Evolutionary conservation across 2,797 vertebrate species (phyloP).

Genomic region (Eremophila alpestris): DNA sequence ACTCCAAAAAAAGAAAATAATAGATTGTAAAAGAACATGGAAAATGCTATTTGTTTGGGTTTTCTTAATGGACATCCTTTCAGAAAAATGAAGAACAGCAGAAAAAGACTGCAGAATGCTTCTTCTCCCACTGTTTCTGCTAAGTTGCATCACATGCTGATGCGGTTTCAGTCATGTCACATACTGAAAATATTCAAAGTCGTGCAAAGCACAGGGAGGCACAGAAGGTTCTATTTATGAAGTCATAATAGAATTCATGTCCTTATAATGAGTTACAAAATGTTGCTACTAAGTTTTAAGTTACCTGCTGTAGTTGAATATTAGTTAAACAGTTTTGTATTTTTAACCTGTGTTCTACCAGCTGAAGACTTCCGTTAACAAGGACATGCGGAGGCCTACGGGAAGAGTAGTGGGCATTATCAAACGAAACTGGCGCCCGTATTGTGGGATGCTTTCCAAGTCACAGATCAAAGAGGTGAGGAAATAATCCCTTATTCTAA

Average conservation of each 20-base stretch:
- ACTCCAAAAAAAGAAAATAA: neutral
- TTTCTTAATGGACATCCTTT: neutral
- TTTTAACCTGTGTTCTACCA: slow-evolving; percentile 56
- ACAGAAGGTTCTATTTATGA: neutral
- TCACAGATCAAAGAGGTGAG: slow-evolving; percentile 92
- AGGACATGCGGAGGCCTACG: slow-evolving; percentile 83
- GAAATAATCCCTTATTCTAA: neutral
- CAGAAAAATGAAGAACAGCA: neutral
- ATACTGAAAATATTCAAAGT: neutral
- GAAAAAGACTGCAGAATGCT: neutral
- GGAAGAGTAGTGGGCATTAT: slow-evolving; percentile 94
- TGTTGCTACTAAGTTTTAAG: neutral
- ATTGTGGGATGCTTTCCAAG: slow-evolving; percentile 93
- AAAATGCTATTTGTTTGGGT: neutral
- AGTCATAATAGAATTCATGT: neutral
- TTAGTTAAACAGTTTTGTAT: neutral
- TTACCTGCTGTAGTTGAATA: accelerated
- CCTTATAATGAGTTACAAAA: neutral
- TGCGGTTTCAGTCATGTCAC: neutral
- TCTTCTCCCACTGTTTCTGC: neutral
- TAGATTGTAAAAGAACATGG: neutral
- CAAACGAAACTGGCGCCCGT: slow-evolving; percentile 95
- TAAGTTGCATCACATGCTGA: neutral
- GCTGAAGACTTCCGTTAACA: slow-evolving; percentile 77
- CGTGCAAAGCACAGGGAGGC: neutral